Evolutionary conservation across 2,797 vertebrate genomes (phyloP).

Genomic region (Adelosebastes latens): DNA sequence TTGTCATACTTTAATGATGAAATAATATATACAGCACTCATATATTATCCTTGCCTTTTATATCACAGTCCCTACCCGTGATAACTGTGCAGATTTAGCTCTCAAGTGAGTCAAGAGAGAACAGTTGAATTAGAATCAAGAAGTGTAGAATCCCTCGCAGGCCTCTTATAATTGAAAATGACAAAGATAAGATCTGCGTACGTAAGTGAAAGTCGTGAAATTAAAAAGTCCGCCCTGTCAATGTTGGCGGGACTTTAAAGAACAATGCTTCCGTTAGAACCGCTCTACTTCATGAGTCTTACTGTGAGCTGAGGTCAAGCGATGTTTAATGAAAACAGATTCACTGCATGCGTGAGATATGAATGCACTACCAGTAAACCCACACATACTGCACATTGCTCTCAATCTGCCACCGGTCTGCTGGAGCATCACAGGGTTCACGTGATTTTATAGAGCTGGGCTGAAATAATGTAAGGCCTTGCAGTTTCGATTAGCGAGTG

Average conservation of each 20-base stretch:
- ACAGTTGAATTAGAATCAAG: slow-evolving; percentile 7
- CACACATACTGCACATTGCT: not conserved
- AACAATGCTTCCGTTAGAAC: not conserved
- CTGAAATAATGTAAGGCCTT: slow-evolving; percentile 33
- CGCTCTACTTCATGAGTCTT: not conserved
- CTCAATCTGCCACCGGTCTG: slow-evolving; percentile 33
- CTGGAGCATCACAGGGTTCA: slow-evolving; percentile 32
- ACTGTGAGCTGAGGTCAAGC: slow-evolving; percentile 29
- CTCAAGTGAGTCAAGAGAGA: slow-evolving; percentile 8
- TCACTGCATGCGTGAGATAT: slow-evolving; percentile 13
- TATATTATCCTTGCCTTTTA: not conserved
- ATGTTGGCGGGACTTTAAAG: not conserved
- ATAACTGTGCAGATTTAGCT: slow-evolving; percentile 21
- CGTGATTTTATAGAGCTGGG: slow-evolving; percentile 32
- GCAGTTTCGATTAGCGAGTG: slow-evolving; percentile 30
- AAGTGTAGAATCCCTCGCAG: slow-evolving; percentile 20
- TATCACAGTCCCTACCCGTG: not conserved
- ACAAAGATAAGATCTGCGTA: slow-evolving; percentile 36
- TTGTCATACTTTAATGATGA: slow-evolving; percentile 7
- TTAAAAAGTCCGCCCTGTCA: slow-evolving; percentile 9
- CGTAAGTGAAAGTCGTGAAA: slow-evolving; percentile 25
- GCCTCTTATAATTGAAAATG: slow-evolving; percentile 34
- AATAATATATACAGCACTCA: not conserved
- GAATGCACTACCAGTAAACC: slow-evolving; percentile 12
- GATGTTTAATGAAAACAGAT: slow-evolving; percentile 40